A percentile compares a stretch with the other conserved stretches of the same genome.
phyloP scores from a whole-genome alignment of 1,140 invertebrate genomes.

The Heliconius congener region DNA sequence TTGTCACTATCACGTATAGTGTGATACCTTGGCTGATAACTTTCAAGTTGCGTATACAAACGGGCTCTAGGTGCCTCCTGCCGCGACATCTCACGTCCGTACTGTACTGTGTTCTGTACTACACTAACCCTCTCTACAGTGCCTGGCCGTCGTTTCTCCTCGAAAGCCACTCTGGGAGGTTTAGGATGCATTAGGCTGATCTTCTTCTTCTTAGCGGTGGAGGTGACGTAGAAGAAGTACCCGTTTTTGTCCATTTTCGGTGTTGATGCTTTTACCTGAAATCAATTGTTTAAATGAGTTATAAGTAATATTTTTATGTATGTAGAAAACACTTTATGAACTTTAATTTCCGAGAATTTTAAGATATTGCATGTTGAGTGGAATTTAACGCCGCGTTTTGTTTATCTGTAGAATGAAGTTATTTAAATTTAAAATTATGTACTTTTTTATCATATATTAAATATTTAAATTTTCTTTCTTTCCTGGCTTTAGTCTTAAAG shows the following conservation, averaged over 20 bases:
- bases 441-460: no score
- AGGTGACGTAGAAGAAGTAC: slow-evolving; percentile 77
- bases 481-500: no score
- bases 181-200: slow-evolving; percentile 78
- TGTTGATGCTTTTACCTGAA: slow-evolving; percentile 77
- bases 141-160: slow-evolving; percentile 69
- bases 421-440: no score
- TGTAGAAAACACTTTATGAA: no score
- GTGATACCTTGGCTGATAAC: slow-evolving; percentile 80
- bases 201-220: slow-evolving; percentile 80
- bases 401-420: no score
- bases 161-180: slow-evolving; percentile 73
- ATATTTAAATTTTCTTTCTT: no score
- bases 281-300: slow-evolving; percentile 9
- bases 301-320: no score
- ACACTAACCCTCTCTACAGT: slow-evolving; percentile 68
- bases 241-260: slow-evolving; percentile 79
- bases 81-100: slow-evolving; percentile 65
- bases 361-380: no score
- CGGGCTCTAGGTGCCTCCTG: slow-evolving; percentile 51
- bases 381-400: no score
- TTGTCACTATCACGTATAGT: slow-evolving; percentile 71
- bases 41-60: slow-evolving; percentile 74
- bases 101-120: slow-evolving; percentile 57
- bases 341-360: no score